Evolutionary conservation across 2,797 vertebrate species (phyloP).

Genomic region (Mus caroli): DNA sequence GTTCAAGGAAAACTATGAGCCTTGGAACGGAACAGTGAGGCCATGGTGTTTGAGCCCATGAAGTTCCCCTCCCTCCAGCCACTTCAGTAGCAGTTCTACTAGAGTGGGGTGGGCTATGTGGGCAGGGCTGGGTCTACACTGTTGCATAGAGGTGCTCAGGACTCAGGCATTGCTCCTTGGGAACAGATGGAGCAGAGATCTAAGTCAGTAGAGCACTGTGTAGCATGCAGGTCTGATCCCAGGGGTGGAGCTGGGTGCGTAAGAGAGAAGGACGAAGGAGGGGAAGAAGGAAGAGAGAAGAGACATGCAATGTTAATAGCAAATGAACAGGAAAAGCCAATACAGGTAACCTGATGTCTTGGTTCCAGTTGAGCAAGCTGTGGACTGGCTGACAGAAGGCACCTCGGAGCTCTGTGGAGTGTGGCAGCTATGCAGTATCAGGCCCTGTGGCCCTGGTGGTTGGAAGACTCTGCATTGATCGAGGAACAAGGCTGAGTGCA

Average conservation of each 20-base stretch:
- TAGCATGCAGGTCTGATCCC: not conserved
- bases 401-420: not conserved
- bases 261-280: too few relatives aligned
- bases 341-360: not conserved
- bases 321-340: not conserved
- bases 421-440: not conserved
- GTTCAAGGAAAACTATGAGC: not conserved
- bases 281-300: not conserved
- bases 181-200: not conserved
- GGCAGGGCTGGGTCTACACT: not conserved
- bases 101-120: not conserved
- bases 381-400: not conserved
- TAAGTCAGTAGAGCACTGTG: not conserved
- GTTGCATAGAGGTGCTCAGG: not conserved
- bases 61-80: too few relatives aligned
- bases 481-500: not conserved
- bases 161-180: not conserved
- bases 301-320: not conserved
- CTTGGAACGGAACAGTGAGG: not conserved
- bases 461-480: not conserved
- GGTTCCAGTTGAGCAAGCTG: not conserved
- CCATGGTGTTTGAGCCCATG: accelerated
- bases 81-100: not conserved
- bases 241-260: too few relatives aligned
- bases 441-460: not conserved